These are phyloP conservation scores for Hololepta plana DNA, from an alignment of 2,888 invertebrate genomes.

Conservation along the genomic window DNA sequence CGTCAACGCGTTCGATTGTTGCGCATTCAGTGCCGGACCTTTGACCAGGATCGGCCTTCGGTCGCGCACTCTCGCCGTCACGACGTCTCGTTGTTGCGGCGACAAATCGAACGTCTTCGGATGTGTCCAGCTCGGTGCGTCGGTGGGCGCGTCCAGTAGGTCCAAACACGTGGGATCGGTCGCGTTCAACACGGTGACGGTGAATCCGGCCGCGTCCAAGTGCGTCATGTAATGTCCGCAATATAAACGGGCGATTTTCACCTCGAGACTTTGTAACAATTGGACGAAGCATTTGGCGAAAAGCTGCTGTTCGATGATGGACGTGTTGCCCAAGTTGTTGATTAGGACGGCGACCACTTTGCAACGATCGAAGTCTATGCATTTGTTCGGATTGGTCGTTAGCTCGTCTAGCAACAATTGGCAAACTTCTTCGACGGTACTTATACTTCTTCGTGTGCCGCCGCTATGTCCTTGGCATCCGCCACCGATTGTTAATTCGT, in stretches of 20 bases:
- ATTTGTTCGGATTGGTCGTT: constrained; percentile 7
- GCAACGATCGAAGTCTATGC: constrained; percentile 12
- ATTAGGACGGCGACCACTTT: constrained; percentile 42
- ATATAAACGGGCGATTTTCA: constrained; percentile 16
- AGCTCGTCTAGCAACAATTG: constrained; percentile 30
- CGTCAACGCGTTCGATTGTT: constrained; percentile 17
- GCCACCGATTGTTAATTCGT: constrained; percentile 44
- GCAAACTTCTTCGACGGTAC: constrained; percentile 29
- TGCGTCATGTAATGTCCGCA: constrained; percentile 48
- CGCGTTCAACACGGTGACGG: constrained; percentile 48
- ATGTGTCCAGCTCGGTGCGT: constrained; percentile 39
- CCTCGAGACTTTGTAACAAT: constrained; percentile 14
- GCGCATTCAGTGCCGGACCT: constrained; percentile 21
- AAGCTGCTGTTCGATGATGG: constrained; percentile 58
- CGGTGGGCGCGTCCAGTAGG: constrained; percentile 38
- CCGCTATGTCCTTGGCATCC: constrained; percentile 39
- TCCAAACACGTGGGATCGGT: constrained; percentile 29
- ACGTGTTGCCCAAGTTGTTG: constrained; percentile 57
- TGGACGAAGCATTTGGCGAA: constrained; percentile 21
- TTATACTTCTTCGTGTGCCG: constrained; percentile 28
- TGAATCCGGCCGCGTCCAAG: constrained; percentile 59
- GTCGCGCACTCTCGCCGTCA: too few species aligned
- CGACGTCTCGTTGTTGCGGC: neutral
- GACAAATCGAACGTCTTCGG: constrained; percentile 6
- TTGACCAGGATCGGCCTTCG: constrained; percentile 8